Base-by-base conservation (phyloP, 2,797 vertebrate species). In the Xenopus petersii region DNA sequence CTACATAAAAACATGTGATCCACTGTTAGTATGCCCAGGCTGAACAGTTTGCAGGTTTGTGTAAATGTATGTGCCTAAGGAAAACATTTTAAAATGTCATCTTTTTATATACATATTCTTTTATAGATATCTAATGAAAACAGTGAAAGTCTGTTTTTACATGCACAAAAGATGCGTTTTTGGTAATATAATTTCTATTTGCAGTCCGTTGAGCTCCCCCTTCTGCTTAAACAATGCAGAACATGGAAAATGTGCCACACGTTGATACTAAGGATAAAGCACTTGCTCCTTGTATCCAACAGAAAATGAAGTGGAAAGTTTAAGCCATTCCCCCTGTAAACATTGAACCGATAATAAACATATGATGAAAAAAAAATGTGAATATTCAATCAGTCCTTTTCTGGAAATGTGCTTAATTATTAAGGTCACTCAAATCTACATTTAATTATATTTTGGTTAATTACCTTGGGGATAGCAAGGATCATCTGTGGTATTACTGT, bases 161-260 rank as follows among this genome's bases (percentile, higher is more conserved):
- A 42, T 7, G 5, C 36, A 42, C 36, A 42, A 9, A 30, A 42
- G 15, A 78, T 64, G 42, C 36, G 49, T 21, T 73, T 59, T 51
- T 67, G 60, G 47, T 64, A 48, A 58, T 63, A 68, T 62, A 60
- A 67, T 67, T 69, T 77, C 59, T 36, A 68, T 78, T 78, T 78
- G 49, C 67, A 77, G 72, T 73, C 75, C 71, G 69, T 62, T 69
- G 75, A 78, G 75, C 75, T 78, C 75, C 75, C 75, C 71, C 75
- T 78, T 78, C 75, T 78, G 75, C 66, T 73, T 78, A 73, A 78
- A 69, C 55, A 69, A 69, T 69, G 75, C 75, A 78, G 70, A 64
- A 55, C 75, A 78, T 62, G 26, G 51, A 47, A 26, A 51, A 17
- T 21, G 62, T 12, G 59, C 33, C 5, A 21, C 54, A 12, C 54